Evolutionary conservation across 2,113 vertebrate genomes (phyloP).

Genomic region (Elachura formosa): DNA sequence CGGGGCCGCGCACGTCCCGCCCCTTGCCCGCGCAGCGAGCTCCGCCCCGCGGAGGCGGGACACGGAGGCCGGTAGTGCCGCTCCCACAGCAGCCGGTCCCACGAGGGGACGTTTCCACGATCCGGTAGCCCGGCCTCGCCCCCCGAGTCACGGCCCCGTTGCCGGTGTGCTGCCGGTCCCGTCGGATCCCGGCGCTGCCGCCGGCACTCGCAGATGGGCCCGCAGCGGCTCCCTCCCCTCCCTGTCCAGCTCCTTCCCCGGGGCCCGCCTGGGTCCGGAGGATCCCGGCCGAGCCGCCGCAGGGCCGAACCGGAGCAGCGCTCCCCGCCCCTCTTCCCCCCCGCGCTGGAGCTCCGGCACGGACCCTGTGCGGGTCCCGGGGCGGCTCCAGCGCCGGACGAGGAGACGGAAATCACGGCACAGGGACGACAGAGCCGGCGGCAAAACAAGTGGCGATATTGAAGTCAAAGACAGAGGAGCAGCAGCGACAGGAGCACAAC

Average conservation of each 20-base stretch:
- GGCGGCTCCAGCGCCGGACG: conserved; percentile 45
- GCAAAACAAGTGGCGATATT: conserved; percentile 54
- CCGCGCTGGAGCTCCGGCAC: neutral
- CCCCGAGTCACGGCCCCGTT: too few species aligned
- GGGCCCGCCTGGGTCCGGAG: neutral
- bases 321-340: neutral
- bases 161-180: neutral
- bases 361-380: neutral
- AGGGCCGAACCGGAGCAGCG: neutral
- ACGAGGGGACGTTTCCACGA: neutral
- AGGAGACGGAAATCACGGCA: conserved; percentile 57
- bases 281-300: too few species aligned
- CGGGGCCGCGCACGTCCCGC: too few species aligned
- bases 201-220: neutral
- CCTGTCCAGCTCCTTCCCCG: neutral
- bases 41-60: too few species aligned
- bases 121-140: too few species aligned
- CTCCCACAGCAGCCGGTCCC: neutral
- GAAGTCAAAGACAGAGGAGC: conserved; percentile 30
- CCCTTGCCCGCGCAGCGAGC: too few species aligned
- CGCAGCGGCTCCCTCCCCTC: neutral
- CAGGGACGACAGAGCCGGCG: conserved; percentile 50
- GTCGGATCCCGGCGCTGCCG: neutral
- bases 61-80: neutral
- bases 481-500: conserved; percentile 58